phyloP scores from a whole-genome alignment of 2,797 vertebrate species.

The Platyrinchus mystaceus region DNA sequence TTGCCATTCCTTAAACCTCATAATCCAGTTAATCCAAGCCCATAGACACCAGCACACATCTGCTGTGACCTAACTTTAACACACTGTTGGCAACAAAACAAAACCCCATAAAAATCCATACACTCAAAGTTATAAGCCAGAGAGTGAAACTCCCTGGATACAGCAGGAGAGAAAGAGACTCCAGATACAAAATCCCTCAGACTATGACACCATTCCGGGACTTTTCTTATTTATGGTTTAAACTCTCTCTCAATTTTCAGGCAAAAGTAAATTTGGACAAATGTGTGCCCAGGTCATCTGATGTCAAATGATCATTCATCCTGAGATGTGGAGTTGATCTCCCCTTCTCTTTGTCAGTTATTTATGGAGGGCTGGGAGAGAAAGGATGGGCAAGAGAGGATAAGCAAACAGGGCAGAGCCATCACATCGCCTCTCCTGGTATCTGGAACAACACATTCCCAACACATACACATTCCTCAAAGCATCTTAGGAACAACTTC shows the following conservation, averaged over 20 bases:
- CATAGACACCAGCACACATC: neutral
- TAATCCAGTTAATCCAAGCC: neutral
- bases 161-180: neutral
- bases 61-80: neutral
- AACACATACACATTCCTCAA: neutral
- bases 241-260: neutral
- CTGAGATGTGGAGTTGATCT: neutral
- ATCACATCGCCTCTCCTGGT: accelerated
- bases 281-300: neutral
- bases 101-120: neutral
- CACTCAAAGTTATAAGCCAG: neutral
- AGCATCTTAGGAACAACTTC: neutral
- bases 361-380: neutral
- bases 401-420: neutral
- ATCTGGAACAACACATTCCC: neutral
- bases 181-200: neutral
- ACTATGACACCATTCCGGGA: neutral
- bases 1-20: neutral
- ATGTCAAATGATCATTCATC: neutral
- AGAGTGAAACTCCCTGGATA: neutral
- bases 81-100: neutral
- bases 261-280: neutral
- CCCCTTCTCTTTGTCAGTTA: neutral
- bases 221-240: neutral
- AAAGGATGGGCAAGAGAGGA: neutral